Evolutionary conservation across 2,797 vertebrate genomes (phyloP).

Genomic region (Eleutherodactylus coqui): DNA sequence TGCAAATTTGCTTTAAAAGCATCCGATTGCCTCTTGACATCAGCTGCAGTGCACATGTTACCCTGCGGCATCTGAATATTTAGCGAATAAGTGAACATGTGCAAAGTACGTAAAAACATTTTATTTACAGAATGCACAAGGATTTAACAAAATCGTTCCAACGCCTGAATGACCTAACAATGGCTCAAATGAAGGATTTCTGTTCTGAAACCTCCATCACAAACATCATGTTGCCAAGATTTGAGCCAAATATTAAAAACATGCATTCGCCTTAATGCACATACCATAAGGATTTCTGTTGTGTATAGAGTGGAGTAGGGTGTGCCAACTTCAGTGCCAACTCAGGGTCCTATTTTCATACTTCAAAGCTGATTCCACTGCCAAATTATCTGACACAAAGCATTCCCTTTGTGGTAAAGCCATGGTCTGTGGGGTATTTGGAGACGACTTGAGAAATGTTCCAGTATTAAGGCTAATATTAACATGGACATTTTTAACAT

Average conservation of each 20-base stretch:
- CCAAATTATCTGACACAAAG: no score
- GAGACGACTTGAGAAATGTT: no score
- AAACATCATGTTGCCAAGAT: background rate
- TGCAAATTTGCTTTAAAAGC: conserved; percentile 64
- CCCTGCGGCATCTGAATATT: conserved; percentile 56
- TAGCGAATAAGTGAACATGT: conserved; percentile 56
- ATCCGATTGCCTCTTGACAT: conserved; percentile 64
- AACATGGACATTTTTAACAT: no score
- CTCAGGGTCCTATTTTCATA: background rate
- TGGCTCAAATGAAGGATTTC: background rate
- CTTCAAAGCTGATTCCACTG: no score
- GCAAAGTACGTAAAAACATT: conserved; percentile 53
- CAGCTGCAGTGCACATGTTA: conserved; percentile 68
- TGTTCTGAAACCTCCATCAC: background rate
- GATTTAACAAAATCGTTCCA: conserved; percentile 24
- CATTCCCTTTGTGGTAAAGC: no score
- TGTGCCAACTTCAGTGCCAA: background rate
- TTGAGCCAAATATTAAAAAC: background rate
- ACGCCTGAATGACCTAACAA: background rate
- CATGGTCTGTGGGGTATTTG: no score
- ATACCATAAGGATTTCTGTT: background rate
- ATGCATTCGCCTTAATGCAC: background rate
- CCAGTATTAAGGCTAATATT: no score
- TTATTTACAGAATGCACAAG: conserved; percentile 56
- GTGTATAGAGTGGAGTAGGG: background rate